Conservation (phyloP, 2,888 invertebrate genomes). For the Glyphotaelius pellucidus region DNA sequence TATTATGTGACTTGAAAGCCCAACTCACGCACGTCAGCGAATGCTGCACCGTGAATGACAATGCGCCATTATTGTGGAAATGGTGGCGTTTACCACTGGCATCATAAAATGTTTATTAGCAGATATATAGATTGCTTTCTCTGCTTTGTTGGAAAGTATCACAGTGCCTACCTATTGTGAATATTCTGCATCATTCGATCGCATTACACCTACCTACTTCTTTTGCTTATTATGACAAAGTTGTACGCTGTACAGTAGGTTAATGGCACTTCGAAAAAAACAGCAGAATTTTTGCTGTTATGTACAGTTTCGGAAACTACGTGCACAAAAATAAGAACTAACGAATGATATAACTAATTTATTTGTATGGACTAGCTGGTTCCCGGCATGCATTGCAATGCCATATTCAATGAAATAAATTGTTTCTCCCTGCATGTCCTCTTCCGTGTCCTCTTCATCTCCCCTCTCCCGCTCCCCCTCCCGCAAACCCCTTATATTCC, state of each 20-base stretch:
- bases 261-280: background rate
- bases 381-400: too few relatives aligned
- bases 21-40: background rate
- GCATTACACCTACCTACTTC: background rate
- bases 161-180: background rate
- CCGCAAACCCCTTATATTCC: too few relatives aligned
- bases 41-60: background rate
- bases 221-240: background rate
- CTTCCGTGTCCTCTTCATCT: too few relatives aligned
- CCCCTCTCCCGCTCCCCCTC: too few relatives aligned
- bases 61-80: background rate
- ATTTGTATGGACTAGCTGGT: too few relatives aligned
- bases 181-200: background rate
- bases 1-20: background rate
- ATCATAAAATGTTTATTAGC: background rate
- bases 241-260: background rate
- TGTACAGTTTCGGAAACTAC: background rate
- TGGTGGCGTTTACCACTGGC: background rate
- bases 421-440: too few relatives aligned
- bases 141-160: background rate
- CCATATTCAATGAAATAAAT: too few relatives aligned
- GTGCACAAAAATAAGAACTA: too few relatives aligned
- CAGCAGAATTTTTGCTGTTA: background rate
- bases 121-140: background rate
- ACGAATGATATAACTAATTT: too few relatives aligned